Conservation (phyloP, 1,140 invertebrate genomes). For the Hypsibius dujardini region DNA sequence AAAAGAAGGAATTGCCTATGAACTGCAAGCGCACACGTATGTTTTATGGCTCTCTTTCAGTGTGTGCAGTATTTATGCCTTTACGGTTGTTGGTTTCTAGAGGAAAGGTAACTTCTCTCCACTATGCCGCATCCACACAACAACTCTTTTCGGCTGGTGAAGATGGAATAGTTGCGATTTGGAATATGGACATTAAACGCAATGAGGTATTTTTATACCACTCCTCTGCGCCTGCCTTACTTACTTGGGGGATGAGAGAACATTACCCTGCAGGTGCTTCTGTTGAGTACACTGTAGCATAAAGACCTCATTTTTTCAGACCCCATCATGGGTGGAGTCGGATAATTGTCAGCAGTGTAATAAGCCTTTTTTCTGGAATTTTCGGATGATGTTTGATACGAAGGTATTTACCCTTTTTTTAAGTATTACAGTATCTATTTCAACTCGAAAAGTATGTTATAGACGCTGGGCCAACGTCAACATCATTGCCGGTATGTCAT, state of each 20-base stretch:
- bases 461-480: slow-evolving; percentile 61
- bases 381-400: slow-evolving; percentile 91
- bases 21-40: slow-evolving; percentile 82
- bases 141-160: slow-evolving; percentile 81
- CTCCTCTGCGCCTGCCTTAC: slow-evolving; percentile 9
- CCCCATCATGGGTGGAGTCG: slow-evolving; percentile 78
- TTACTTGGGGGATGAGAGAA: background rate
- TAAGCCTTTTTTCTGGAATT: slow-evolving; percentile 94
- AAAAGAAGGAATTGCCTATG: slow-evolving; percentile 83
- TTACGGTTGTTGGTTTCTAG: slow-evolving; percentile 30
- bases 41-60: background rate
- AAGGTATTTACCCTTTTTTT: slow-evolving; percentile 36
- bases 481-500: slow-evolving; percentile 48
- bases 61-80: slow-evolving; percentile 18
- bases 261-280: background rate
- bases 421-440: too few relatives aligned
- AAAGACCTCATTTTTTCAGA: slow-evolving; percentile 37
- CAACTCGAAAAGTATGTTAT: too few relatives aligned
- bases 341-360: slow-evolving; percentile 81
- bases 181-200: slow-evolving; percentile 74
- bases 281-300: slow-evolving; percentile 2
- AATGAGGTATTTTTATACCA: slow-evolving; percentile 45
- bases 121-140: slow-evolving; percentile 56
- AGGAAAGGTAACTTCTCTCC: slow-evolving; percentile 39
- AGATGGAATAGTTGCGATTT: slow-evolving; percentile 77